Percentiles rank a stretch among this genome's conserved stretches.
Conservation (phyloP, 2,113 vertebrate genomes). For the Chinchilla lanigera region DNA sequence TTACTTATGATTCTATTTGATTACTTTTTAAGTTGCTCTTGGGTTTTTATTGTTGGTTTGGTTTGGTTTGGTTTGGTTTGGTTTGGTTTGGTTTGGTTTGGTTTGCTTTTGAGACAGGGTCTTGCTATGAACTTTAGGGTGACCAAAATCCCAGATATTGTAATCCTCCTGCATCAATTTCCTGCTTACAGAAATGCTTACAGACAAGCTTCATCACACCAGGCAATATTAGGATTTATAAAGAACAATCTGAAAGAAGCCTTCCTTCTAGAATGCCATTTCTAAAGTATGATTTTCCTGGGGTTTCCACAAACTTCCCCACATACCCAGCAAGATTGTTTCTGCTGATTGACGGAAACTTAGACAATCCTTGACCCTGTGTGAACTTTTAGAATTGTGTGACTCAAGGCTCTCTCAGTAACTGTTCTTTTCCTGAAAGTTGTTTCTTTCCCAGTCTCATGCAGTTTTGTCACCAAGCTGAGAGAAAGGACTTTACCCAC, state of each 20-base stretch:
- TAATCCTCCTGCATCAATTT: not conserved
- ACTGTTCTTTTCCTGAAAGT: not conserved
- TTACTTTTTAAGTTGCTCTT: not conserved
- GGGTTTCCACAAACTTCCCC: not conserved
- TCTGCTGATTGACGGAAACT: not conserved
- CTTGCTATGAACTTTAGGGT: not conserved
- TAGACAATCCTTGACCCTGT: not conserved
- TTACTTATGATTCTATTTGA: not conserved
- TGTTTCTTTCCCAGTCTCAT: not conserved
- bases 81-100: not conserved
- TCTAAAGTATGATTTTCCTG: not conserved
- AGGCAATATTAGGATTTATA: not conserved
- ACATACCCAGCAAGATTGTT: not conserved
- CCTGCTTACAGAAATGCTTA: not conserved
- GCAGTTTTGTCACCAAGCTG: not conserved
- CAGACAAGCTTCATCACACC: not conserved
- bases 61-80: not conserved
- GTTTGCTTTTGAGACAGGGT: not conserved
- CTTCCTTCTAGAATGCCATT: not conserved
- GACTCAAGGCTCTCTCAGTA: not conserved
- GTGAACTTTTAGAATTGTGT: not conserved
- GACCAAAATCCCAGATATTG: no score
- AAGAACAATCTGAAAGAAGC: not conserved
- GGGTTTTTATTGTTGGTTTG: not conserved
- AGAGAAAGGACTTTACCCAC: not conserved